phyloP scores from a whole-genome alignment of 1,140 invertebrate species.

The Drosophila erecta region DNA sequence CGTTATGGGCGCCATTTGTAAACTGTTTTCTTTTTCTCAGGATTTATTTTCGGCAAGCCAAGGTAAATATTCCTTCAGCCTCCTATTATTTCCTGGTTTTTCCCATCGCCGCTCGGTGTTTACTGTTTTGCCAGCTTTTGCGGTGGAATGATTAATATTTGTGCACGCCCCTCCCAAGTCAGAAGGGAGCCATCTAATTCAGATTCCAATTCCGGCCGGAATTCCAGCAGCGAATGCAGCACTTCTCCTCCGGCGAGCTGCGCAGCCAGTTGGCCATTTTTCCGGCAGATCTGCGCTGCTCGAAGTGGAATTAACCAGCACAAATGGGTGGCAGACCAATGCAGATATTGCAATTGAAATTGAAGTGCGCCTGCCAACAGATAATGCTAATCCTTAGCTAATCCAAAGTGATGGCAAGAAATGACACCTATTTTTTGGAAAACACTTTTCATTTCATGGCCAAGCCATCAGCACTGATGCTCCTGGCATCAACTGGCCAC shows the following conservation, averaged over 20 bases:
- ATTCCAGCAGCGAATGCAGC: neutral
- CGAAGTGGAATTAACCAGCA: neutral
- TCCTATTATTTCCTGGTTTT: conserved; percentile 9
- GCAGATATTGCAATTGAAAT: no score
- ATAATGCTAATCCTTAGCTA: no score
- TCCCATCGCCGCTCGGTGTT: conserved; percentile 17
- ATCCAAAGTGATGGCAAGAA: neutral
- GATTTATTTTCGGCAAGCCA: conserved; percentile 40
- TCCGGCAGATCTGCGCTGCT: neutral
- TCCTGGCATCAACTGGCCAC: conserved; percentile 16
- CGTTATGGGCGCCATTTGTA: conserved; percentile 43
- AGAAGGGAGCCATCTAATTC: conserved; percentile 36
- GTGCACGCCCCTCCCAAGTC: conserved; percentile 29
- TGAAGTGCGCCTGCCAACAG: no score
- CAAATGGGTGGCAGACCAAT: no score
- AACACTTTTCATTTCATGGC: neutral
- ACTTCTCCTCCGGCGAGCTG: neutral
- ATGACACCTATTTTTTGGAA: neutral
- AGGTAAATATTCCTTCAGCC: conserved; percentile 30
- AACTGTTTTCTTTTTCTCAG: conserved; percentile 39
- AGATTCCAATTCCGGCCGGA: conserved; percentile 26
- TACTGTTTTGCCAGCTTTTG: conserved; percentile 31
- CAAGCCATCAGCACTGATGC: neutral
- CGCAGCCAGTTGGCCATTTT: neutral
- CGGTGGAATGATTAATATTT: conserved; percentile 54